phyloP scores from a whole-genome alignment of 2,888 invertebrate species.

The Steromphala cineraria region DNA sequence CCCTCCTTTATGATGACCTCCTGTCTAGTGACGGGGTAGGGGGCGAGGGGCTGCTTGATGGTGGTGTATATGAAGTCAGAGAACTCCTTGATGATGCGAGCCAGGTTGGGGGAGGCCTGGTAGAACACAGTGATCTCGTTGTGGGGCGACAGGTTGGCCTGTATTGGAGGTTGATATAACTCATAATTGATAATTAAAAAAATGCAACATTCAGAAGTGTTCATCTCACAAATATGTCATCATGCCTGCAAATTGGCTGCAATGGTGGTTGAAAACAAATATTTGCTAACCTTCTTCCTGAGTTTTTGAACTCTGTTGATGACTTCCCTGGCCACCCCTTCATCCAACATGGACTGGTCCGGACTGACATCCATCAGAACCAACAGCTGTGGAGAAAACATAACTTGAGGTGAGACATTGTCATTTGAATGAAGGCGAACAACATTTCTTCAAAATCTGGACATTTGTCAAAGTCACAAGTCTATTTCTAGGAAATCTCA shows the following conservation, averaged over 20 bases:
- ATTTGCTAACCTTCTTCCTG: conserved; percentile 84
- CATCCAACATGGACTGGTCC: conserved; percentile 92
- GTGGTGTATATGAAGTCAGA: conserved; percentile 87
- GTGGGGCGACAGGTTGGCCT: conserved; percentile 90
- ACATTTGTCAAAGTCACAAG: too few species aligned
- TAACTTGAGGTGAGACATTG: too few species aligned
- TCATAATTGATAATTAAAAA: neutral
- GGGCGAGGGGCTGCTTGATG: conserved; percentile 86
- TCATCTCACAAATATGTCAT: too few species aligned
- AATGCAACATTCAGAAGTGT: too few species aligned
- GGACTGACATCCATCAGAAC: conserved; percentile 92
- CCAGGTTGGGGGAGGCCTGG: conserved; percentile 72
- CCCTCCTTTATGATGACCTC: conserved; percentile 83
- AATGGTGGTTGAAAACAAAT: neutral
- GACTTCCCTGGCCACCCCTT: conserved; percentile 95
- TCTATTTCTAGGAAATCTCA: too few species aligned
- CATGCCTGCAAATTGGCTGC: too few species aligned
- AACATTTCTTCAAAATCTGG: too few species aligned
- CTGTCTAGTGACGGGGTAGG: conserved; percentile 77
- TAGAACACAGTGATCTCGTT: conserved; percentile 92
- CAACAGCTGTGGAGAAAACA: conserved; percentile 78
- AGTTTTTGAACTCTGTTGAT: conserved; percentile 97
- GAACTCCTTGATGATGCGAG: conserved; percentile 83
- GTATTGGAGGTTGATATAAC: conserved; percentile 19
- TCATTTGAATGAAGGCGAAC: too few species aligned